A percentile compares a stretch with the other conserved stretches of the same genome.
Evolutionary conservation across 30 jellyfish, hydroid and myxozoan species (phyloP).

Genomic region (Chrysaora quinquecirrha): DNA sequence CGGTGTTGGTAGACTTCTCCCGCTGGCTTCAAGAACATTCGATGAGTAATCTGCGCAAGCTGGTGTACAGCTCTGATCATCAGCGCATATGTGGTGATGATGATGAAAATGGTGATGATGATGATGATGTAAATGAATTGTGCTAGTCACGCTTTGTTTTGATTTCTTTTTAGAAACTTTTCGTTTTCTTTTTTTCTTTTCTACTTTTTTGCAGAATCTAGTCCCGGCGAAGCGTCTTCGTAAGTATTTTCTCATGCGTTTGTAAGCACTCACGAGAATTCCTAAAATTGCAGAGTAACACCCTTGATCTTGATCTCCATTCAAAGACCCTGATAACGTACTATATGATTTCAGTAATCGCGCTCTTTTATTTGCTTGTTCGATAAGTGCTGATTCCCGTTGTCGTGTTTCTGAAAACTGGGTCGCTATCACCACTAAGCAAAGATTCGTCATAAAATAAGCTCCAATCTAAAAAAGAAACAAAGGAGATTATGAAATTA

Average conservation of each 20-base stretch:
- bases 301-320: constrained; percentile 80
- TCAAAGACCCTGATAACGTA: constrained; percentile 66
- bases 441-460: constrained; percentile 93
- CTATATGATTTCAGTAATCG: constrained; percentile 81
- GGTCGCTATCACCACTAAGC: constrained; percentile 98
- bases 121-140: constrained; percentile 84
- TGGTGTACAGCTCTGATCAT: constrained; percentile 16
- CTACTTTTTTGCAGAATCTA: constrained; percentile 47
- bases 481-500: no score
- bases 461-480: constrained; percentile 84
- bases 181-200: constrained; percentile 46
- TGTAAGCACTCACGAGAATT: constrained; percentile 45
- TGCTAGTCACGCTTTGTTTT: constrained; percentile 41
- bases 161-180: constrained; percentile 32
- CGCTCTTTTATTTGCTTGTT: constrained; percentile 80
- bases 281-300: constrained; percentile 87
- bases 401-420: constrained; percentile 98
- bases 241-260: constrained; percentile 55
- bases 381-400: constrained; percentile 97
- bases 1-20: constrained; percentile 62
- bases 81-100: constrained; percentile 89
- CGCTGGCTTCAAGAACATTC: constrained; percentile 21
- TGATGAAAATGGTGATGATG: constrained; percentile 98
- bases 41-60: constrained; percentile 47
- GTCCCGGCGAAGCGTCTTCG: constrained; percentile 67